Base-by-base conservation (phyloP, 2,797 vertebrate species). In the Typhlichthys subterraneus region DNA sequence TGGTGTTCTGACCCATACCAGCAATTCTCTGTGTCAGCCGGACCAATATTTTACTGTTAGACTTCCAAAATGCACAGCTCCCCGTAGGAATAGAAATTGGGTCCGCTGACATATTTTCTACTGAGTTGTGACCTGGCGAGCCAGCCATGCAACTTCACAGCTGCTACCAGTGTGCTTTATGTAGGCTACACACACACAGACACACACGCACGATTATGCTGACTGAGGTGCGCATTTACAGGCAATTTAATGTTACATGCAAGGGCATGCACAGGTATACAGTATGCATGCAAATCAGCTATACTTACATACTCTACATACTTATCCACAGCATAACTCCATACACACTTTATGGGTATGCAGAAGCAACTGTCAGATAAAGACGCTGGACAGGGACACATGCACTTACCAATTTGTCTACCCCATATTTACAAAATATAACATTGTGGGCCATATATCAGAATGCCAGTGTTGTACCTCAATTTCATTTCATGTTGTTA, bases 71-170 rank as follows among this genome's bases (percentile, higher is more conserved):
- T 65, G 57, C 75, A 59, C 12, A 9, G 61, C 70, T 73, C 69
- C 69, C 79, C 65, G 77, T 45, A 58, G 76, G 80, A 83, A 75
- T 83, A 82, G 72, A 75, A 84, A 87, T 85, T 72, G 2, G 65
- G 83, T 84, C 73, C 73, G 57, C 78, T 70, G 78, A 84, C 84
- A 85, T 79, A 82, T 59, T 76, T 74, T 71, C 55, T 45, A 42
- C 59, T 73, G 81, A 85, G 76, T 84, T 84, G 74, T 67, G 67
- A 63, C 67, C 54, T 8, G 11, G 54, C 67, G 80, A 72, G 68
- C 77, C 77, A 62, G 72, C 13, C 51, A 69, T 76, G 57, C 14
- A 33, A 53, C 65, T 53, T 56, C 54, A 54, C 66, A 50, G 33
- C 33, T 51, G 49, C 49, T n/a, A 17, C 12, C 13, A 51, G 15